These are phyloP conservation scores for Nysson spinosus DNA, from an alignment of 2,888 invertebrate genomes.

Conservation along the genomic window DNA sequence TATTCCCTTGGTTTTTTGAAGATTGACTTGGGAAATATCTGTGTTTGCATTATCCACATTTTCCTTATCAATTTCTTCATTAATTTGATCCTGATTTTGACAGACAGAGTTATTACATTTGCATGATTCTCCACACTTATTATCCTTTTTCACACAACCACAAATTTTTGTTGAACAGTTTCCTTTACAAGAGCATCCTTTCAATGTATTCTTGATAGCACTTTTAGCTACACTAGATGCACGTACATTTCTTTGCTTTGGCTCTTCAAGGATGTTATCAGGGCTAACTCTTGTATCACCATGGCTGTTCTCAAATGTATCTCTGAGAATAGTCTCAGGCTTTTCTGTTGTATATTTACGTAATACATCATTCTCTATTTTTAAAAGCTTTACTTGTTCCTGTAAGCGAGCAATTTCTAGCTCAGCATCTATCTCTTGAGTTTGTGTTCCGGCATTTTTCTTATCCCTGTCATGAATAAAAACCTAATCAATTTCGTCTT, in stretches of 20 bases:
- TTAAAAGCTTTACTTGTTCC: constrained; percentile 44
- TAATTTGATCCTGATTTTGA: constrained; percentile 57
- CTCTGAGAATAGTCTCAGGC: background rate
- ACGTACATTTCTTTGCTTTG: no score
- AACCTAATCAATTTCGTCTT: background rate
- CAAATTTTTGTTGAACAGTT: constrained; percentile 55
- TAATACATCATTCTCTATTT: constrained; percentile 37
- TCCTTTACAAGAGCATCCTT: constrained; percentile 59
- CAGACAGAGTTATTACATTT: constrained; percentile 54
- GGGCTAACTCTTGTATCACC: background rate
- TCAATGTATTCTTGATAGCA: background rate
- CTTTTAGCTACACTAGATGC: no score
- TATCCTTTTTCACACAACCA: constrained; percentile 59
- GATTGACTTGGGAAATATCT: background rate
- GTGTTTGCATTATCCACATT: constrained; percentile 6
- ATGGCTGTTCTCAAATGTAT: background rate
- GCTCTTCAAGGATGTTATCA: background rate
- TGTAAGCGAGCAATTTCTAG: constrained; percentile 39
- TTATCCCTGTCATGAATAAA: background rate
- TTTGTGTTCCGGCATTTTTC: constrained; percentile 24
- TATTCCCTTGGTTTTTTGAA: background rate
- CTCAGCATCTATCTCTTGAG: constrained; percentile 4
- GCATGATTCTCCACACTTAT: constrained; percentile 49
- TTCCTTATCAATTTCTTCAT: constrained; percentile 6
- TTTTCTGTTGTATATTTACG: constrained; percentile 14